Evolutionary conservation across 2,888 invertebrate genomes (phyloP).

Genomic region (Conistra vaccinii): DNA sequence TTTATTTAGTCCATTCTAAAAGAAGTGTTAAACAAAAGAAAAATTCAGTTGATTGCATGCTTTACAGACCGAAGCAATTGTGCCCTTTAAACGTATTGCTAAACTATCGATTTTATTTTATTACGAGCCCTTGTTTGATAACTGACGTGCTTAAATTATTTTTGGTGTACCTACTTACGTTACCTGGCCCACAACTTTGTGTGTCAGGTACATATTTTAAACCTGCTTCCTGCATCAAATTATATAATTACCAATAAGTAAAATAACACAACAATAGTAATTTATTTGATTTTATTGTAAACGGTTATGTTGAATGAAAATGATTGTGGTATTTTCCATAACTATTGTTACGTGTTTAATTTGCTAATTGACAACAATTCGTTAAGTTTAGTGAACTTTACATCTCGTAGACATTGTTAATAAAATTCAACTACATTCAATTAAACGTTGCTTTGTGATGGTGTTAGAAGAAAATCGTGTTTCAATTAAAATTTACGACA

Average conservation of each 20-base stretch:
- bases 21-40: neutral
- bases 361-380: neutral
- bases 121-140: neutral
- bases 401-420: conserved; percentile 7
- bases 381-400: neutral
- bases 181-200: neutral
- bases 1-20: neutral
- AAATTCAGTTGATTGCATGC: neutral
- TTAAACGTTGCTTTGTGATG: conserved; percentile 11
- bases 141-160: neutral
- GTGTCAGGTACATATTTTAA: conserved; percentile 10
- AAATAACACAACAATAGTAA: neutral
- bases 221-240: neutral
- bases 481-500: conserved; percentile 43
- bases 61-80: neutral
- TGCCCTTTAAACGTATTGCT: neutral
- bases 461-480: conserved; percentile 33
- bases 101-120: neutral
- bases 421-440: conserved; percentile 18
- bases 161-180: neutral
- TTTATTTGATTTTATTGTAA: neutral
- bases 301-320: neutral
- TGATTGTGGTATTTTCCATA: conserved; percentile 2
- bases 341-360: neutral
- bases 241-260: neutral